Evolutionary conservation across 2,888 invertebrate species (phyloP).

Genomic region (Caenorhabditis doughertyi): DNA sequence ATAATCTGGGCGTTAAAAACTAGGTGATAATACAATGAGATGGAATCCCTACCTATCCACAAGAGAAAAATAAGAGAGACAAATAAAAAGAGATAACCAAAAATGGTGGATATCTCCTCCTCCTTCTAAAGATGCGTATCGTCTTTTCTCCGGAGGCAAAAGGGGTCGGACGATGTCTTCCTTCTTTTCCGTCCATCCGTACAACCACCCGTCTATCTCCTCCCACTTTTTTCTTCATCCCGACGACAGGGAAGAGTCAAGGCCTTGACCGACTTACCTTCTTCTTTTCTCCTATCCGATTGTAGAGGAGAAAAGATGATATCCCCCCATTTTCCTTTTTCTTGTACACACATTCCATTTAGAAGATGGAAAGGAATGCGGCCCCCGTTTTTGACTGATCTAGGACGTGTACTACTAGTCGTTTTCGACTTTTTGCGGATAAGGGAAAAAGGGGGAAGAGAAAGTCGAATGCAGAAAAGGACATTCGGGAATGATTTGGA

Average conservation of each 20-base stretch:
- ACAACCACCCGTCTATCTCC: neutral
- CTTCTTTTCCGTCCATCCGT: too few species aligned
- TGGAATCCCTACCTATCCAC: too few species aligned
- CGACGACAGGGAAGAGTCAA: constrained; percentile 36
- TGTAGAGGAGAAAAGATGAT: constrained; percentile 25
- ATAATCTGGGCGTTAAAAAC: too few species aligned
- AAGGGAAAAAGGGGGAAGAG: neutral
- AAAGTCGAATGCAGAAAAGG: too few species aligned
- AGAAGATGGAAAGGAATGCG: neutral
- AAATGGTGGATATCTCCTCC: neutral
- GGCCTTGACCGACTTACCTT: constrained; percentile 65
- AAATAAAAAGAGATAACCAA: neutral
- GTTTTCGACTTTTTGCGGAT: neutral
- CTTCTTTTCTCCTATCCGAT: constrained; percentile 43
- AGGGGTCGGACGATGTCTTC: constrained; percentile 24
- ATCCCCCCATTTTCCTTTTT: neutral
- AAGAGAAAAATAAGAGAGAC: neutral
- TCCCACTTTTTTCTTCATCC: neutral
- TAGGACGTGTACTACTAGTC: constrained; percentile 2
- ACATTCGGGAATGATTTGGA: too few species aligned
- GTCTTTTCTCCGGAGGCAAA: constrained; percentile 10
- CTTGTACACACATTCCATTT: constrained; percentile 15
- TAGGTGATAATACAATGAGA: neutral
- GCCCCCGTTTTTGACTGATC: neutral
- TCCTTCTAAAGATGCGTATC: constrained; percentile 37